phyloP scores from a whole-genome alignment of 2,888 invertebrate genomes.

The Mylabris sibirica region DNA sequence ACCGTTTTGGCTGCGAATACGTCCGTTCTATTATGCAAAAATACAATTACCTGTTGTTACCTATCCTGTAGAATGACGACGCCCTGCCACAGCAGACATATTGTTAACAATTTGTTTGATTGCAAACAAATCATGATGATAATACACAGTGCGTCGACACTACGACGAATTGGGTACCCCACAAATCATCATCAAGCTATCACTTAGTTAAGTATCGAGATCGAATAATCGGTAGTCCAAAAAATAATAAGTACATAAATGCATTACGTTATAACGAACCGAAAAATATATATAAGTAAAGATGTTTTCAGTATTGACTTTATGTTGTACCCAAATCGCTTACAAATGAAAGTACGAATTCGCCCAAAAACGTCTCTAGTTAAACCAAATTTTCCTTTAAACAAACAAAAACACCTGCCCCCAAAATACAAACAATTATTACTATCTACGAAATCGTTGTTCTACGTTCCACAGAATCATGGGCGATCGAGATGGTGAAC shows the following conservation, averaged over 20 bases:
- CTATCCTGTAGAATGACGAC: constrained; percentile 49
- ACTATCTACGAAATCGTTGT: constrained; percentile 13
- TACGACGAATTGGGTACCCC: constrained; percentile 39
- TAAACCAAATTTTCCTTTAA: constrained; percentile 3
- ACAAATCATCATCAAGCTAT: constrained; percentile 28
- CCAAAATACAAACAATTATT: background rate
- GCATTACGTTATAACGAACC: background rate
- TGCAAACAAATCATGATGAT: constrained; percentile 44
- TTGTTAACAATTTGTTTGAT: constrained; percentile 50
- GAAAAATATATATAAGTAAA: constrained; percentile 21
- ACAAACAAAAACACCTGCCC: background rate
- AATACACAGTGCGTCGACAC: constrained; percentile 35
- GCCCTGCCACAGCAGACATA: constrained; percentile 56
- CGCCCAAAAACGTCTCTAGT: constrained; percentile 56
- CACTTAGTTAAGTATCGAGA: constrained; percentile 50
- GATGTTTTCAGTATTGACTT: constrained; percentile 36
- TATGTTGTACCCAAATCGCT: constrained; percentile 45
- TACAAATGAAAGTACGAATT: constrained; percentile 53
- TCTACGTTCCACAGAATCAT: constrained; percentile 59
- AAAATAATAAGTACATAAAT: background rate
- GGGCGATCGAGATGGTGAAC: constrained; percentile 54
- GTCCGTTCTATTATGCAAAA: constrained; percentile 47
- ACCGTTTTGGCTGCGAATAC: constrained; percentile 61
- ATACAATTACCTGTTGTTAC: constrained; percentile 37
- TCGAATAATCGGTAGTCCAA: constrained; percentile 40